Evolutionary conservation across 2,113 vertebrate genomes (phyloP).

Genomic region (Bucco capensis): DNA sequence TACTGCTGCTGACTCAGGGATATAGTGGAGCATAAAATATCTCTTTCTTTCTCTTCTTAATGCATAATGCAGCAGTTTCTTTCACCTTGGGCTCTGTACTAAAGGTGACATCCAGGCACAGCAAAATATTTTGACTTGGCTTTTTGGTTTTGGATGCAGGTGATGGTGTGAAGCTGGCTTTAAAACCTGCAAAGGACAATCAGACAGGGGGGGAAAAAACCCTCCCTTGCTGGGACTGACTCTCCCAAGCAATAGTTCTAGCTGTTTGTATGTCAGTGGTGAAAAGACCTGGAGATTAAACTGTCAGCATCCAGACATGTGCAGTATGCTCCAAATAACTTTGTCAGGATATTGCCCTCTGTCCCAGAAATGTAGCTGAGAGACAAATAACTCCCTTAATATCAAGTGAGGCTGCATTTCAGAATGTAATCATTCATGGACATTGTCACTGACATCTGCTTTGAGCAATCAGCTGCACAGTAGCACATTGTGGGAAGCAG

Average conservation of each 20-base stretch:
- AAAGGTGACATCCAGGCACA: neutral
- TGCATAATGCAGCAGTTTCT: constrained; percentile 37
- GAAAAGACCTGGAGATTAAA: neutral
- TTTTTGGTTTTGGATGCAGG: neutral
- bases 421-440: neutral
- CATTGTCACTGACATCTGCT: constrained; percentile 24
- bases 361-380: neutral
- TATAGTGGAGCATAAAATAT: neutral
- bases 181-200: neutral
- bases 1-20: constrained; percentile 44
- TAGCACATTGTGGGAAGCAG: neutral
- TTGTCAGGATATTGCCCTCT: neutral
- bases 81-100: constrained; percentile 10
- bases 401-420: constrained; percentile 17
- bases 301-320: neutral
- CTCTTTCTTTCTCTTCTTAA: neutral
- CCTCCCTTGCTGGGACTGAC: neutral
- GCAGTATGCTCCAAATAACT: neutral
- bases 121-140: neutral
- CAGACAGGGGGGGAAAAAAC: neutral
- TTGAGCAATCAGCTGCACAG: neutral
- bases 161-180: neutral
- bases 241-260: neutral
- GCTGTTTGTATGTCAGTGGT: neutral
- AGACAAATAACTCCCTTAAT: neutral